Base-by-base conservation (phyloP, 2,113 vertebrate genomes). In the Heterotilapia buettikoferi region DNA sequence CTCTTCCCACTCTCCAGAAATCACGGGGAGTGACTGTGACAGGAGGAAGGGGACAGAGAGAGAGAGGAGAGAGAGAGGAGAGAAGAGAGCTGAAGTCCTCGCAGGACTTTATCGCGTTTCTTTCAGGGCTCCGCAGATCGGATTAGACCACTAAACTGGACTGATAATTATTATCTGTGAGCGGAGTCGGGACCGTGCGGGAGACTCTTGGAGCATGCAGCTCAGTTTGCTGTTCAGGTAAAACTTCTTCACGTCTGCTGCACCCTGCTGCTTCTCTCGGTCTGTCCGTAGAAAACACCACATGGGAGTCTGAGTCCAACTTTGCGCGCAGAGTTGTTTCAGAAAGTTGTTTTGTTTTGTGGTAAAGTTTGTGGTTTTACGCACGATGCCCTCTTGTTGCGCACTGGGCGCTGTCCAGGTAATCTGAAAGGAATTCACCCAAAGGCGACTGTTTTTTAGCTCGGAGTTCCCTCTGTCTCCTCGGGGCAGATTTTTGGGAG, bases 11-110 rank as follows among this genome's bases (percentile, higher is more conserved):
- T 92, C 86, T 86, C 56, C 89, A 85, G 93, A 90, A 92, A 93
- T 92, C 92, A 92, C 93, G 76, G 95, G 89, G 95, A 96, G 93
- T 92, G 91, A 93, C 92, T 88, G 93, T 91, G 92, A 93, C 88
- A 92, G 92, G 85, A 87, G 90, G 85, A 94, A 89, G 82, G 94
- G 86, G 93, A 93, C 90, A 90, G 33, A 63, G 73, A 84, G 80
- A 38, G 82, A 68, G 45, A 54, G 57, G 16, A 61, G 57, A 61
- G 29, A 7, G 29, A 29, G 16, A 36, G 10, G 5, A 45, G 45
- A 47, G 10, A 6, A 45, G 68, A 47, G 81, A 82, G 80, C 59
- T 90, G 86, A 85, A 88, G 31, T 38, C 40, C 76, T 86, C 68
- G 13, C 78, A 66, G 54, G 79, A 89, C 86, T 63, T 89, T 80